These are phyloP conservation scores for Regulus satrapa DNA, from an alignment of 2,113 vertebrate species.

Conservation along the genomic window DNA sequence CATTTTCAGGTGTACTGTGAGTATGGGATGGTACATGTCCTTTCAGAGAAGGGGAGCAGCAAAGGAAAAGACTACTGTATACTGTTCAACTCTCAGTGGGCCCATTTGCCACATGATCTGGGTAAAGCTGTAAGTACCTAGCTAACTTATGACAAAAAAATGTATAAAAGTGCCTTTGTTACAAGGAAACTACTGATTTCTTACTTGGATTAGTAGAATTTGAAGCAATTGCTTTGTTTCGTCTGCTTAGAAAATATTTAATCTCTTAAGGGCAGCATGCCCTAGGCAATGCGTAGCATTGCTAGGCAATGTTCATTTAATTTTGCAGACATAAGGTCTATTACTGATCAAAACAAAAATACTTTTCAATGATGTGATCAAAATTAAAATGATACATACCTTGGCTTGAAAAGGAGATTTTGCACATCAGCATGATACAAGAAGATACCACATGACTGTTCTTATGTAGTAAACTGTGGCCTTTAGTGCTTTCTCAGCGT, in stretches of 20 bases:
- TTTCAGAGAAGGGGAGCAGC: constrained; percentile 72
- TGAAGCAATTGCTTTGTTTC: not conserved
- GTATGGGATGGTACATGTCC: constrained; percentile 91
- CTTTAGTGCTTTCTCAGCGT: not conserved
- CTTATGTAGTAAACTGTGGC: not conserved
- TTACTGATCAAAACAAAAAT: not conserved
- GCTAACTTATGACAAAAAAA: not conserved
- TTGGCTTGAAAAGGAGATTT: not conserved
- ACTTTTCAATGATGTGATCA: not conserved
- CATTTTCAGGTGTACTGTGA: constrained; percentile 80
- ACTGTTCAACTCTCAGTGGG: constrained; percentile 93
- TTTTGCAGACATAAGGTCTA: not conserved
- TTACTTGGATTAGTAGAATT: not conserved
- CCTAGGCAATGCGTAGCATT: too few relatives aligned
- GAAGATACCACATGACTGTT: not conserved
- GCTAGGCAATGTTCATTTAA: not conserved
- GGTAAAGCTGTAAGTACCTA: constrained; percentile 85
- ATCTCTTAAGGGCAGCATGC: too few relatives aligned
- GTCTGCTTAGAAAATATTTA: not conserved
- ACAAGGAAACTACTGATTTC: not conserved
- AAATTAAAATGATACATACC: not conserved
- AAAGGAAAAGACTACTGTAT: constrained; percentile 93
- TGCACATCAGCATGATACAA: not conserved
- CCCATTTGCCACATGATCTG: constrained; percentile 88
- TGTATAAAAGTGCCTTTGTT: not conserved